Evolutionary conservation across 2,113 vertebrate species (phyloP), one percentile per base, ranked within the genome.

Genomic region (Hippolais icterina): DNA sequence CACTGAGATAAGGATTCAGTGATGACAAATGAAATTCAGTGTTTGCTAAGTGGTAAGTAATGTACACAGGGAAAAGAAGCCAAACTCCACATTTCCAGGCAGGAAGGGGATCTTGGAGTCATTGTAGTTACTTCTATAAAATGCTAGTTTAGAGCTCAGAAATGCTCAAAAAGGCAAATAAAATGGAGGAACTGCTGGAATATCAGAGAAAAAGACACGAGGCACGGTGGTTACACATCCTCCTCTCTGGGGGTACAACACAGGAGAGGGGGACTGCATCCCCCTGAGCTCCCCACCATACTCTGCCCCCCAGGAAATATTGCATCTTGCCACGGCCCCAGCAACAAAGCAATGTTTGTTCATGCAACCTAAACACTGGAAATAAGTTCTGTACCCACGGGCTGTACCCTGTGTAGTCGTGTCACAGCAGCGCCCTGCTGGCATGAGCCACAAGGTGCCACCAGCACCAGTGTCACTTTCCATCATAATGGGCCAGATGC

Each of bases 41-140:
- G 31, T 53, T 88, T 88, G 86, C 4, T 70, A 68, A 87, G 31
- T 68, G 79, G 79, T 49, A 88, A 86, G 89, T 53, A 57, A 88
- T 28, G 28, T 60, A 44, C 37, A 10, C 42, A 61, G 33, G 75
- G 44, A 88, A 93, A 92, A 90, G 41, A 76, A 92, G 11, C 35
- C 22, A 49, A 61, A n/a, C 14, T 49, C 41, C 52, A 0, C 69
- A 21, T 76, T 86, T 64, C 57, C 63, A 88, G 71, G 19, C 66
- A 80, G 59, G 60, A 96, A 83, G 12, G 15, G n/a, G 49, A 83
- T 56, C 53, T 47, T 64, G 53, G 23, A 90, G 53, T 79, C 44
- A 23, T 28, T 60, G 66, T 22, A 18, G 33, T 44, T 35, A 65
- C 35, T 44, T 79, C 75, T 64, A 49, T 35, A n/a, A 79, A 71